A percentile compares a stretch with the other conserved stretches of the same genome.
phyloP scores from a whole-genome alignment of 2,888 invertebrate species.

The Rhingia rostrata region DNA sequence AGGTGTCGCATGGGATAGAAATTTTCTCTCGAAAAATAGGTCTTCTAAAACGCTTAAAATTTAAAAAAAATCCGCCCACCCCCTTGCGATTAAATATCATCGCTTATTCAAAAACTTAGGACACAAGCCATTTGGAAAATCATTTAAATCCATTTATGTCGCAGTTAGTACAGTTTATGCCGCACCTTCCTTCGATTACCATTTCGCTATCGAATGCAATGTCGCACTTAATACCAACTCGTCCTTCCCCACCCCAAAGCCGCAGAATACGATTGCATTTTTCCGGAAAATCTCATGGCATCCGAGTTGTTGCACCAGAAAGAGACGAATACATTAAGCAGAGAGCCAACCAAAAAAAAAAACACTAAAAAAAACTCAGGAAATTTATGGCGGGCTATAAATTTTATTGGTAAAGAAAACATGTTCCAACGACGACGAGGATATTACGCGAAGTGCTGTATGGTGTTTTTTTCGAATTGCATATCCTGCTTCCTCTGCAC shows the following conservation, averaged over 20 bases:
- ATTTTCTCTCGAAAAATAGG: no score
- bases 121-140: constrained; percentile 36
- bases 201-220: constrained; percentile 36
- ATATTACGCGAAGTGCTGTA: constrained; percentile 68
- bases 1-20: no score
- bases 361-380: constrained; percentile 29
- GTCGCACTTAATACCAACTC: constrained; percentile 35
- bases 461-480: constrained; percentile 35
- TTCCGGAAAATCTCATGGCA: constrained; percentile 65
- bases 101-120: neutral
- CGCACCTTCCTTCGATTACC: constrained; percentile 50
- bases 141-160: constrained; percentile 35
- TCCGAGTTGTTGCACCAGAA: constrained; percentile 68
- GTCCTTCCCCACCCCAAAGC: neutral
- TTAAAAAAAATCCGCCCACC: no score
- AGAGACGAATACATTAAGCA: constrained; percentile 55
- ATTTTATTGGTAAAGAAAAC: constrained; percentile 73
- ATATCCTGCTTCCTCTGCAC: constrained; percentile 44
- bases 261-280: constrained; percentile 59
- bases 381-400: constrained; percentile 71
- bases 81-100: neutral
- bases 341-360: neutral
- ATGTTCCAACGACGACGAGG: constrained; percentile 72
- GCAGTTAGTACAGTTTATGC: constrained; percentile 25
- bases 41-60: no score